Percentiles rank a stretch among this genome's conserved stretches.
phyloP scores from a whole-genome alignment of 2,888 invertebrate species.

The Hyposoter dolosus region DNA sequence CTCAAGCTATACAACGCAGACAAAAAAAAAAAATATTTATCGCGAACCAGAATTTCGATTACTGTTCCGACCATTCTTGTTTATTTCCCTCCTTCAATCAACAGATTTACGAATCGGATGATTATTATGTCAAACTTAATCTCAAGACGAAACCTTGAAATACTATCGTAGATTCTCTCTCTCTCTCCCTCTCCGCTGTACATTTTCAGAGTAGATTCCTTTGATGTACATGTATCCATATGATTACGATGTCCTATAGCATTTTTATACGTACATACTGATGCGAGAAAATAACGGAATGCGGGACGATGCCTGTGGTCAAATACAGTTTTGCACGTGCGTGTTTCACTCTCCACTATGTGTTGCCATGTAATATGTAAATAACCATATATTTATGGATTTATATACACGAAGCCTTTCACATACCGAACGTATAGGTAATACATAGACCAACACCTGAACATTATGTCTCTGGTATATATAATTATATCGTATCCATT shows the following conservation, averaged over 20 bases:
- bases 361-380: conserved; percentile 58
- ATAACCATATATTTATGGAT: conserved; percentile 61
- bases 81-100: not conserved
- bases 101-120: not conserved
- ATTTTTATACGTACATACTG: conserved; percentile 35
- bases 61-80: not conserved
- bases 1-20: no score
- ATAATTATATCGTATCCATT: conserved; percentile 1
- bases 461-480: conserved; percentile 13
- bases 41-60: not conserved
- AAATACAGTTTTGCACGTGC: conserved; percentile 37
- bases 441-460: conserved; percentile 5
- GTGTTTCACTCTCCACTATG: conserved; percentile 17
- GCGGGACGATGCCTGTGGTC: conserved; percentile 33
- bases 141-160: not conserved
- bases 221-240: conserved; percentile 10
- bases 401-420: conserved; percentile 22
- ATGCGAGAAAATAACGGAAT: conserved; percentile 49
- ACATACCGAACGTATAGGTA: not conserved
- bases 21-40: not conserved
- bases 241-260: conserved; percentile 13
- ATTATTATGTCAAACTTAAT: not conserved
- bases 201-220: not conserved
- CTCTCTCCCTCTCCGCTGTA: not conserved
- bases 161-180: not conserved